These are phyloP conservation scores for Dione juno DNA, from an alignment of 2,888 invertebrate genomes.

Conservation along the genomic window DNA sequence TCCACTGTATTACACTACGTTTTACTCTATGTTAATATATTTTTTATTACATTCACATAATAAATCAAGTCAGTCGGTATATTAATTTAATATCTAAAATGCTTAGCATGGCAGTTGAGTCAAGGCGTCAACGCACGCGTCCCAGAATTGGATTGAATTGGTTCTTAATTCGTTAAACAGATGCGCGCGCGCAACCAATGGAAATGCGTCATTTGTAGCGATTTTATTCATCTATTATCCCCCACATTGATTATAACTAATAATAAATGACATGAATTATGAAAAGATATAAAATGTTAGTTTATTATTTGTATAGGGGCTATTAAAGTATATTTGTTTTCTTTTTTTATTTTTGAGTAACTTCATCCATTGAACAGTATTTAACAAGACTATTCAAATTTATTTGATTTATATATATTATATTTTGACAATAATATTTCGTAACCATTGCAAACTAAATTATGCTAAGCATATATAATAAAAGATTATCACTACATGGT, in stretches of 20 bases:
- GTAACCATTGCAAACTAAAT: too few species aligned
- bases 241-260: constrained; percentile 43
- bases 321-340: background rate
- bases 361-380: background rate
- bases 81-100: background rate
- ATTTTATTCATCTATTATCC: constrained; percentile 64
- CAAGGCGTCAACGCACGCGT: constrained; percentile 52
- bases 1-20: background rate
- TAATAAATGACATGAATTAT: too few species aligned
- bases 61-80: background rate
- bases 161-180: constrained; percentile 71
- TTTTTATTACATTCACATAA: background rate
- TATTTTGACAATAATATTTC: too few species aligned
- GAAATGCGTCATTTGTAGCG: constrained; percentile 57
- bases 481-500: too few species aligned
- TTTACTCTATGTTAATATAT: background rate
- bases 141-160: constrained; percentile 47
- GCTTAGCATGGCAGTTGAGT: constrained; percentile 27
- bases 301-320: background rate
- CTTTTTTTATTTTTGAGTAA: background rate
- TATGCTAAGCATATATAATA: too few species aligned
- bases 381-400: too few species aligned
- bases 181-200: constrained; percentile 68
- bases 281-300: background rate
- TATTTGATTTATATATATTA: too few species aligned